phyloP scores from a whole-genome alignment of 2,888 invertebrate genomes.

The Rhogogaster chlorosoma region DNA sequence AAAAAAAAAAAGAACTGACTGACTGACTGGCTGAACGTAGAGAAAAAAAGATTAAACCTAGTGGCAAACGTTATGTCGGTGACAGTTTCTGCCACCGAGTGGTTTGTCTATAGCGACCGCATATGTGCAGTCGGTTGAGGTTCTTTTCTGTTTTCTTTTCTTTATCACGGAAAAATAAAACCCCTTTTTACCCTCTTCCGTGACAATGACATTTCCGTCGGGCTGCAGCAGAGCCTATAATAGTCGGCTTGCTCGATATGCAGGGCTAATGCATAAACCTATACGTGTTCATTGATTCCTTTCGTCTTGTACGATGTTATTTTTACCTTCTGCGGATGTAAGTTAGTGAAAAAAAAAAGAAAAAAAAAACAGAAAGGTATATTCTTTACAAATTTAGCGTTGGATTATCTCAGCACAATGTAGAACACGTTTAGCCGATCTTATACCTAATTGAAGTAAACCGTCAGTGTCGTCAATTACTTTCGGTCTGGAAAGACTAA shows the following conservation, averaged over 20 bases:
- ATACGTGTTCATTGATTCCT: background rate
- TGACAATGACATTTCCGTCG: constrained; percentile 42
- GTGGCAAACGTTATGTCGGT: constrained; percentile 12
- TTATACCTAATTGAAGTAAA: background rate
- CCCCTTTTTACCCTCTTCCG: constrained; percentile 11
- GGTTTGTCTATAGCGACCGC: constrained; percentile 69
- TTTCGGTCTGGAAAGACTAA: background rate
- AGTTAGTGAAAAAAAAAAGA: no score
- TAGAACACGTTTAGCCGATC: background rate
- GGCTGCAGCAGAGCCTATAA: background rate
- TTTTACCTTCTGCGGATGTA: background rate
- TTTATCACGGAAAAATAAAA: constrained; percentile 32
- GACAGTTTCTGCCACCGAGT: constrained; percentile 54
- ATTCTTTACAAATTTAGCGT: background rate
- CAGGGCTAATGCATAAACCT: background rate
- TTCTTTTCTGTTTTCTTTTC: constrained; percentile 38
- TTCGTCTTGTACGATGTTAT: background rate
- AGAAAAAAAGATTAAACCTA: background rate
- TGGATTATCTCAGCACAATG: background rate
- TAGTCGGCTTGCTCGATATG: background rate
- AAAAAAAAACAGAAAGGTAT: no score
- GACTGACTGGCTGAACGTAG: background rate
- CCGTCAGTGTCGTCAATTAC: background rate
- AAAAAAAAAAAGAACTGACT: background rate
- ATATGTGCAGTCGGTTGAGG: constrained; percentile 63